phyloP scores from a whole-genome alignment of 2,888 invertebrate species.

The Acleris holmiana region DNA sequence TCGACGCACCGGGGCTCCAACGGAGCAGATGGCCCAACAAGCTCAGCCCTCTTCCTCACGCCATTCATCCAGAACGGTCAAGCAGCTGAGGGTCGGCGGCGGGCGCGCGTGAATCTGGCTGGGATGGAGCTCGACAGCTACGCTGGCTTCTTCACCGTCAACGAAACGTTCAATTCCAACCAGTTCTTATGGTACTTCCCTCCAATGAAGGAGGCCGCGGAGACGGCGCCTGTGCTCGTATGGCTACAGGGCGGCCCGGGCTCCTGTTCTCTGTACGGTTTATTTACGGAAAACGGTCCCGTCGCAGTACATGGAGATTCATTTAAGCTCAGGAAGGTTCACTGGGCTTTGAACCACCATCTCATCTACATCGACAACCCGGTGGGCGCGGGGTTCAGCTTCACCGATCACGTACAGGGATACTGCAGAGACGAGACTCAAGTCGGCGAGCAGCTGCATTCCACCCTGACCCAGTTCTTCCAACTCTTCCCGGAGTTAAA shows the following conservation, averaged over 20 bases:
- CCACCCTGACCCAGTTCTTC: conserved; percentile 92
- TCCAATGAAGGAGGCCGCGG: conserved; percentile 81
- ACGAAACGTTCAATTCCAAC: conserved; percentile 90
- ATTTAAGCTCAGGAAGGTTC: conserved; percentile 87
- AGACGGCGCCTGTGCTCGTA: conserved; percentile 88
- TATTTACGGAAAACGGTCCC: conserved; percentile 94
- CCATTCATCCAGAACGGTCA: conserved; percentile 89
- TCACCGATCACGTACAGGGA: conserved; percentile 90
- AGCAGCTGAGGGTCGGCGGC: conserved; percentile 85
- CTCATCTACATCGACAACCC: conserved; percentile 97
- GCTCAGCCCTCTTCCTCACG: conserved; percentile 89
- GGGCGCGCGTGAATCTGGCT: conserved; percentile 84
- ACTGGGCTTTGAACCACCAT: conserved; percentile 92
- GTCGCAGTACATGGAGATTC: conserved; percentile 60
- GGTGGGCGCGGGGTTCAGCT: conserved; percentile 96
- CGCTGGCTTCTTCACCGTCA: conserved; percentile 93
- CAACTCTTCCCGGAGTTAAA: conserved; percentile 90
- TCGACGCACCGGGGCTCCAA: too few species aligned
- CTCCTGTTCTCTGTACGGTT: conserved; percentile 90
- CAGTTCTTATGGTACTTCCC: conserved; percentile 97
- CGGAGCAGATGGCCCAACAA: conserved; percentile 59
- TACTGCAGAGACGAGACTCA: conserved; percentile 91
- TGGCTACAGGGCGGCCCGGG: conserved; percentile 96
- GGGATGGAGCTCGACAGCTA: conserved; percentile 87
- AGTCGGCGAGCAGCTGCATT: conserved; percentile 91